Percentiles rank a stretch among this genome's conserved stretches.
These are phyloP conservation scores for Umimayanthus chanpuru DNA, from an alignment of 92 coral and sea anemone species.

Conservation along the genomic window DNA sequence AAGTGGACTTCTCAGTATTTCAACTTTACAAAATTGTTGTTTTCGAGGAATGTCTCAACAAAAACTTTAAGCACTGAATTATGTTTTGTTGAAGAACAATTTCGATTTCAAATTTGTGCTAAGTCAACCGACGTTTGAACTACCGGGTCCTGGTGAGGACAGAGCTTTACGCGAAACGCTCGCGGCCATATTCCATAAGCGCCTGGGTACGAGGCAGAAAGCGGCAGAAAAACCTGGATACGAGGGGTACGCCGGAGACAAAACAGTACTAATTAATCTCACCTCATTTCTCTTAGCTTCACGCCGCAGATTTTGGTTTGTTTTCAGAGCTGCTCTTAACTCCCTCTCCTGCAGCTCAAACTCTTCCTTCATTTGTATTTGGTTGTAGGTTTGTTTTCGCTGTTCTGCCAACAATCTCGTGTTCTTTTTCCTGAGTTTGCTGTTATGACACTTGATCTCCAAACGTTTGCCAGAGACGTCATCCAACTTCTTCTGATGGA, in stretches of 20 bases:
- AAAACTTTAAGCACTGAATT: too few relatives aligned
- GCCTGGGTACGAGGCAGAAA: too few relatives aligned
- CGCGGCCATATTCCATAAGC: too few relatives aligned
- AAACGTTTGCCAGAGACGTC: not conserved
- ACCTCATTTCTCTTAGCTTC: slow-evolving; percentile 14
- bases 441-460: not conserved
- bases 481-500: not conserved
- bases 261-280: not conserved
- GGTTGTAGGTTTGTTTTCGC: not conserved
- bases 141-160: too few relatives aligned
- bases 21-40: too few relatives aligned
- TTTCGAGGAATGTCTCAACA: too few relatives aligned
- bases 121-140: too few relatives aligned
- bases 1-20: too few relatives aligned
- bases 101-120: too few relatives aligned
- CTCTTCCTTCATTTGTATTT: slow-evolving; percentile 2
- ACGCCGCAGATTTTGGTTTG: slow-evolving; percentile 15
- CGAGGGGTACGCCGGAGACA: not conserved
- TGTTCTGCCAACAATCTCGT: not conserved
- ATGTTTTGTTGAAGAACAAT: too few relatives aligned
- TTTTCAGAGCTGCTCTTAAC: slow-evolving; percentile 10
- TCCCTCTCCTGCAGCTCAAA: slow-evolving; percentile 10
- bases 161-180: too few relatives aligned
- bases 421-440: slow-evolving; percentile 26
- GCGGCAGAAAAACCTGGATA: too few relatives aligned